phyloP scores from a whole-genome alignment of 2,797 vertebrate species.

The Clarias laeviceps region DNA sequence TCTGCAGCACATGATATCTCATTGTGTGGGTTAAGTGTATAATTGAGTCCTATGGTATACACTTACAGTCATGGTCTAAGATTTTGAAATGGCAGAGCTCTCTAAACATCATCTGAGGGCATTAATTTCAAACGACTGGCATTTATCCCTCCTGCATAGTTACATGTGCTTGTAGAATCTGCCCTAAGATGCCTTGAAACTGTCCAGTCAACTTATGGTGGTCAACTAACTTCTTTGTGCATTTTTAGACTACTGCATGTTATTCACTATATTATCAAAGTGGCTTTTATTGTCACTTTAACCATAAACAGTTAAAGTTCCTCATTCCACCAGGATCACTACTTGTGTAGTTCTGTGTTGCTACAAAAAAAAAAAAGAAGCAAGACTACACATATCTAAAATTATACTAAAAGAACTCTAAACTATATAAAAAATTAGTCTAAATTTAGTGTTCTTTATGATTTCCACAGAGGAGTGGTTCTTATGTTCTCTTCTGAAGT shows the following conservation, averaged over 20 bases:
- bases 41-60: background rate
- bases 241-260: background rate
- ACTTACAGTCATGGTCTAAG: background rate
- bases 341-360: too few relatives aligned
- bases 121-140: background rate
- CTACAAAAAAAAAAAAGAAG: too few relatives aligned
- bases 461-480: too few relatives aligned
- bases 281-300: background rate
- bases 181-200: background rate
- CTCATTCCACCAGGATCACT: too few relatives aligned
- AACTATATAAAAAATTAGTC: too few relatives aligned
- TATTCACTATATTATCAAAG: background rate
- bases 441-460: too few relatives aligned
- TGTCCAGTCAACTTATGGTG: background rate
- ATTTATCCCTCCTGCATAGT: background rate
- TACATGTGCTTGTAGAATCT: background rate
- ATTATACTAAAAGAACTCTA: too few relatives aligned
- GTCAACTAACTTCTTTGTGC: background rate
- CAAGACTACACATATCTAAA: too few relatives aligned
- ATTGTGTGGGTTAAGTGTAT: background rate
- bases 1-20: background rate
- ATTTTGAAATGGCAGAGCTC: background rate
- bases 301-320: too few relatives aligned
- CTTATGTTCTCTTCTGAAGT: too few relatives aligned
- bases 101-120: background rate